These are phyloP conservation scores for Polypedilum vanderplanki DNA, from an alignment of 1,140 invertebrate genomes.

Conservation along the genomic window DNA sequence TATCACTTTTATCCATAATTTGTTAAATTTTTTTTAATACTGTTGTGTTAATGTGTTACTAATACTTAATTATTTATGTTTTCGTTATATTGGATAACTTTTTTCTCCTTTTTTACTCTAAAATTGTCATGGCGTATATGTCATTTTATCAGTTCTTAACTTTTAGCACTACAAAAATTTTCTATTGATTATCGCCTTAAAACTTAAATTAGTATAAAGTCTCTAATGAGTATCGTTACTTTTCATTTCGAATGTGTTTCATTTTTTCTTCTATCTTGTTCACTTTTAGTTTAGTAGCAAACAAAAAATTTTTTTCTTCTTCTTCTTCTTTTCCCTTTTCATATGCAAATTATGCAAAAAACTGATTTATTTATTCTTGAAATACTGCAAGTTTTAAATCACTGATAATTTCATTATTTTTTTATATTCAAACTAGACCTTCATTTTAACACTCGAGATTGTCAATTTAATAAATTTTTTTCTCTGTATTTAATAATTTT, in stretches of 20 bases:
- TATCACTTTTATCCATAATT: slow-evolving; percentile 22
- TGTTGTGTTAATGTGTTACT: background rate
- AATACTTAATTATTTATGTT: background rate
- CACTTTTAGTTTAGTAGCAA: background rate
- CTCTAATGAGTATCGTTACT: slow-evolving; percentile 13
- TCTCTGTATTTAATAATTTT: background rate
- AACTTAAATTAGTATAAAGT: slow-evolving; percentile 11
- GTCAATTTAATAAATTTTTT: background rate
- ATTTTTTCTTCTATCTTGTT: background rate
- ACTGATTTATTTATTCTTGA: background rate
- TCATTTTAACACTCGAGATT: background rate
- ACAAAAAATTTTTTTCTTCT: background rate
- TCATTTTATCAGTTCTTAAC: background rate
- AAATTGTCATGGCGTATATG: slow-evolving; percentile 17
- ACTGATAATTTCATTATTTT: background rate
- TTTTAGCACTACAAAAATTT: background rate
- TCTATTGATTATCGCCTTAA: background rate
- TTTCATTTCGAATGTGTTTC: background rate
- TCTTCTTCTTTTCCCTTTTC: background rate
- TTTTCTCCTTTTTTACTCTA: background rate
- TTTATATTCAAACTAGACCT: background rate
- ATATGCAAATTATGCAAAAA: background rate
- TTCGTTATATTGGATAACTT: background rate
- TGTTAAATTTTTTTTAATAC: background rate
- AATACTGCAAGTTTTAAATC: background rate